These are phyloP conservation scores for Heliconius aoede DNA, from an alignment of 2,888 invertebrate genomes.

Conservation along the genomic window DNA sequence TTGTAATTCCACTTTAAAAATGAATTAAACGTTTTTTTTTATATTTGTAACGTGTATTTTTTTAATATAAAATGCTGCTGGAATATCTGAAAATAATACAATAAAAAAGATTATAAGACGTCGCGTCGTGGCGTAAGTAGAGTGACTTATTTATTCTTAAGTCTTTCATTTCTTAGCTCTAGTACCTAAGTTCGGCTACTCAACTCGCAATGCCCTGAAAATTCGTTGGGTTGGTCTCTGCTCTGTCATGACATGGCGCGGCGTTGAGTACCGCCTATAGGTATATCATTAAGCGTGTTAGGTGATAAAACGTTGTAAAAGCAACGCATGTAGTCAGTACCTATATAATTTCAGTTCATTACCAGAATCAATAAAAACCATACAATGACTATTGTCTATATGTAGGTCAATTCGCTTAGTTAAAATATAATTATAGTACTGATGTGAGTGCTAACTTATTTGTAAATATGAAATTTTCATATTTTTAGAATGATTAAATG, in stretches of 20 bases:
- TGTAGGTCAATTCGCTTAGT: constrained; percentile 8
- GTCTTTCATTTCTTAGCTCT: no score
- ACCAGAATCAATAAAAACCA: neutral
- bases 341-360: neutral
- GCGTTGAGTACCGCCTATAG: neutral
- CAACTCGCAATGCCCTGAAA: no score
- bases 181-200: no score
- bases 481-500: neutral
- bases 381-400: constrained; percentile 18
- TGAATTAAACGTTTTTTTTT: neutral
- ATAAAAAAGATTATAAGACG: neutral
- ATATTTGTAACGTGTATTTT: constrained; percentile 1
- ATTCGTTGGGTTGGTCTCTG: neutral
- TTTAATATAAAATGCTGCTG: neutral
- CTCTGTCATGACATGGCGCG: neutral
- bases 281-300: neutral
- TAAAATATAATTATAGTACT: neutral
- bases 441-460: neutral
- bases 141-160: neutral
- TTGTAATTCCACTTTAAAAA: neutral
- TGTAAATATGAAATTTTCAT: neutral
- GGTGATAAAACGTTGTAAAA: no score
- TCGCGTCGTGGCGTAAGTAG: neutral
- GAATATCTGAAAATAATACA: neutral
- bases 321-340: no score